A percentile compares a stretch with the other conserved stretches of the same genome.
Conservation (phyloP, 2,888 invertebrate genomes). For the Hypsopygia costalis region DNA sequence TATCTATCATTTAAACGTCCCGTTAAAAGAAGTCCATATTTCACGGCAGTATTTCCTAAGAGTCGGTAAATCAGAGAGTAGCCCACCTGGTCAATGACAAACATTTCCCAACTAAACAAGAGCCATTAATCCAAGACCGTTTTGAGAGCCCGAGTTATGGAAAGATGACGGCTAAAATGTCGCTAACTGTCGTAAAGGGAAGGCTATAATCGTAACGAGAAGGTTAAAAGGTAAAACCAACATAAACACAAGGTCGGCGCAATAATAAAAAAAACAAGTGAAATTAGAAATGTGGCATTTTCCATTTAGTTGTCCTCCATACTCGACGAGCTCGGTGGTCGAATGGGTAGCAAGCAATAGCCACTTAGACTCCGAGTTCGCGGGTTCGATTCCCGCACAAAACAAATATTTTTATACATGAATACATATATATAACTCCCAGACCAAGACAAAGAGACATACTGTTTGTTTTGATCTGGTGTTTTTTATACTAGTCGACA, state of each 20-base stretch:
- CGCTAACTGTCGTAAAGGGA: constrained; percentile 17
- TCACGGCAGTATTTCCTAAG: constrained; percentile 12
- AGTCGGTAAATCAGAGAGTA: constrained; percentile 35
- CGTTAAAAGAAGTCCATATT: constrained; percentile 11
- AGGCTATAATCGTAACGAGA: background rate
- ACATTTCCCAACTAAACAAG: constrained; percentile 55
- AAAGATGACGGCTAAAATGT: constrained; percentile 30
- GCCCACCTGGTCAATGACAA: constrained; percentile 55
- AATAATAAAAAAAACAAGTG: too few relatives aligned
- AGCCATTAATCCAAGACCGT: constrained; percentile 49
- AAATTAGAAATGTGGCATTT: too few relatives aligned
- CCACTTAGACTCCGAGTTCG: too few relatives aligned
- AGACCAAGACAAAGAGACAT: background rate
- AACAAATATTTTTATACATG: too few relatives aligned
- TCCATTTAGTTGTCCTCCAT: too few relatives aligned
- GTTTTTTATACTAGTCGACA: too few relatives aligned
- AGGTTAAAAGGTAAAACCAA: too few relatives aligned
- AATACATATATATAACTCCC: too few relatives aligned
- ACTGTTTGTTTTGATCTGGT: background rate
- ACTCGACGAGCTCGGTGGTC: too few relatives aligned
- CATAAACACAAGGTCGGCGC: too few relatives aligned
- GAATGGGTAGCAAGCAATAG: too few relatives aligned
- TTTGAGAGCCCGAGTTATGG: constrained; percentile 28
- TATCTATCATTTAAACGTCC: background rate
- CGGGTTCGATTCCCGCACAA: too few relatives aligned